Conservation (phyloP, 2,888 invertebrate genomes). For the Hydropsyche betteni region DNA sequence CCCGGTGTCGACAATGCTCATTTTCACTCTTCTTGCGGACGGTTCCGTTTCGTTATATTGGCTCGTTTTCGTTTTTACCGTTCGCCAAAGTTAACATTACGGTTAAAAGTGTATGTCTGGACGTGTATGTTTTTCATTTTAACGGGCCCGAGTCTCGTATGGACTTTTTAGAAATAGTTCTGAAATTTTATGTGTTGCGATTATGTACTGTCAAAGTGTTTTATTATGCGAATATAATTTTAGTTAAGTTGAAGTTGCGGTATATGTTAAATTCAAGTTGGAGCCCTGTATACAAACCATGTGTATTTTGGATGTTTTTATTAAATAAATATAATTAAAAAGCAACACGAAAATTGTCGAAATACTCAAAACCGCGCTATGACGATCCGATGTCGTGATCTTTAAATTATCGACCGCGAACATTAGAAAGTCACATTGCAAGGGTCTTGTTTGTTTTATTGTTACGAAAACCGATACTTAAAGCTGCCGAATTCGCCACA, state of each 20-base stretch:
- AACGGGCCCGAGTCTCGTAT: background rate
- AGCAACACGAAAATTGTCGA: too few relatives aligned
- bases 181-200: too few relatives aligned
- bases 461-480: background rate
- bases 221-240: too few relatives aligned
- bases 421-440: constrained; percentile 5
- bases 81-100: constrained; percentile 19
- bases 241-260: too few relatives aligned
- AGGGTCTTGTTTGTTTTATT: background rate
- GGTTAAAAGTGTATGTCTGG: background rate
- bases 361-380: too few relatives aligned
- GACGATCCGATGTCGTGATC: too few relatives aligned
- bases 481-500: background rate
- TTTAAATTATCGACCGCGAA: background rate
- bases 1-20: background rate
- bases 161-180: too few relatives aligned
- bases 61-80: constrained; percentile 14
- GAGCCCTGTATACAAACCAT: too few relatives aligned
- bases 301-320: too few relatives aligned
- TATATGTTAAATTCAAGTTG: too few relatives aligned
- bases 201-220: too few relatives aligned
- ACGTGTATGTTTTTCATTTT: constrained; percentile 1
- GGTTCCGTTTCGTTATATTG: constrained; percentile 19
- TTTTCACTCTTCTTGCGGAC: constrained; percentile 25
- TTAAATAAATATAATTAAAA: too few relatives aligned